Percentiles rank a stretch among this genome's conserved stretches.
Evolutionary conservation across 1,140 invertebrate genomes (phyloP).

Genomic region (Pantala flavescens): DNA sequence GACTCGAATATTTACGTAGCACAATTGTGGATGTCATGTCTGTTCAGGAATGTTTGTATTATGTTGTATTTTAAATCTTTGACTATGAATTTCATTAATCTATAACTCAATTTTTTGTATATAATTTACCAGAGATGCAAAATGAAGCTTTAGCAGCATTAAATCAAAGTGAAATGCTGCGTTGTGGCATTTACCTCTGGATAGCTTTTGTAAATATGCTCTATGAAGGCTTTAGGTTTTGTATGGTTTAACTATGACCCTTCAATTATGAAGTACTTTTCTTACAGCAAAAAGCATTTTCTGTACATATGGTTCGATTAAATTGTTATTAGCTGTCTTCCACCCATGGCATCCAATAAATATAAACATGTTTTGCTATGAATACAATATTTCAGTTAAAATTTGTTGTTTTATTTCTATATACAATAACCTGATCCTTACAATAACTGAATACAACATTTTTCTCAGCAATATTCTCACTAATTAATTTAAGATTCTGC

Average conservation of each 20-base stretch:
- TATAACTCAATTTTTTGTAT: neutral
- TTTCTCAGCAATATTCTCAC: no score
- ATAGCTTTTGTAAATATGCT: neutral
- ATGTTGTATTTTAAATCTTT: neutral
- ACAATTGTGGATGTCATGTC: neutral
- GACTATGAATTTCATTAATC: neutral
- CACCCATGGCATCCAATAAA: neutral
- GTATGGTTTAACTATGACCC: neutral
- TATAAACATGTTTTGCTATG: neutral
- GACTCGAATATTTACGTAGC: no score
- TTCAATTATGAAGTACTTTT: neutral
- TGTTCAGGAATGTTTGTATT: neutral
- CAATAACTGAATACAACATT: no score
- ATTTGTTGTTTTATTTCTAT: no score
- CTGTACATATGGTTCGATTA: neutral
- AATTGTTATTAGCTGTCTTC: neutral
- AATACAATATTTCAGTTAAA: conserved; percentile 10
- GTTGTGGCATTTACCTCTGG: neutral
- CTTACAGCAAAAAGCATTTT: neutral
- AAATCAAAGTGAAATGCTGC: neutral
- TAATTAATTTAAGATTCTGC: no score
- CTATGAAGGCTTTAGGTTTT: neutral
- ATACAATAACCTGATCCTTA: no score
- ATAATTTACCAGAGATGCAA: neutral
- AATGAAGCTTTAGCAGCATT: neutral